Percentiles rank a stretch among this genome's conserved stretches.
phyloP scores from a whole-genome alignment of 2,113 vertebrate genomes.

The Geothlypis trichas region DNA sequence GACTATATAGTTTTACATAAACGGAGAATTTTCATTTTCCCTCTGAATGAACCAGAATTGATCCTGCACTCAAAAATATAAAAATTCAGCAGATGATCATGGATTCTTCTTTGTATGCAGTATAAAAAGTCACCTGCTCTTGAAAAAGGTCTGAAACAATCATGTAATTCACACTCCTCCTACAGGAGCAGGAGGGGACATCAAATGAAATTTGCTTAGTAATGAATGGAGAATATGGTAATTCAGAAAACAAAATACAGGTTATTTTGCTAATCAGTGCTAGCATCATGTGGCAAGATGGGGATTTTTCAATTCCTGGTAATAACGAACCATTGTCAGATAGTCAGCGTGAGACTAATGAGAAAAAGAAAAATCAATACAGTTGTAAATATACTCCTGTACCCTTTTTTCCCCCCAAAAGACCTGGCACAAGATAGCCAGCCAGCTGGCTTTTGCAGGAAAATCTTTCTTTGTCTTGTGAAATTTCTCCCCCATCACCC shows the following conservation, averaged over 20 bases:
- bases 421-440: background rate
- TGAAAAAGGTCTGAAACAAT: background rate
- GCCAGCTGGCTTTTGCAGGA: conserved; percentile 1
- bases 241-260: background rate
- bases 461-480: conserved; percentile 9
- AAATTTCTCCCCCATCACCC: background rate
- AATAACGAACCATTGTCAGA: background rate
- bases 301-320: background rate
- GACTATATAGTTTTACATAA: background rate
- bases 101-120: background rate
- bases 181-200: background rate
- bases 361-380: conserved; percentile 18
- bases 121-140: background rate
- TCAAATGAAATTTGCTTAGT: background rate
- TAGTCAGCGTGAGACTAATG: background rate
- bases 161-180: background rate
- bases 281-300: background rate
- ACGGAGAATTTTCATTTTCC: background rate
- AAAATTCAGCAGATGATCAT: background rate
- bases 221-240: background rate
- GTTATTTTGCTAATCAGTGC: background rate
- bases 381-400: background rate
- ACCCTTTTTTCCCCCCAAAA: background rate
- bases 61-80: background rate
- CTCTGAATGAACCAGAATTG: background rate